A percentile compares a stretch with the other conserved stretches of the same genome.
These are phyloP conservation scores for Actinernus sp. DNA, from an alignment of 92 coral and sea anemone species.

Conservation along the genomic window DNA sequence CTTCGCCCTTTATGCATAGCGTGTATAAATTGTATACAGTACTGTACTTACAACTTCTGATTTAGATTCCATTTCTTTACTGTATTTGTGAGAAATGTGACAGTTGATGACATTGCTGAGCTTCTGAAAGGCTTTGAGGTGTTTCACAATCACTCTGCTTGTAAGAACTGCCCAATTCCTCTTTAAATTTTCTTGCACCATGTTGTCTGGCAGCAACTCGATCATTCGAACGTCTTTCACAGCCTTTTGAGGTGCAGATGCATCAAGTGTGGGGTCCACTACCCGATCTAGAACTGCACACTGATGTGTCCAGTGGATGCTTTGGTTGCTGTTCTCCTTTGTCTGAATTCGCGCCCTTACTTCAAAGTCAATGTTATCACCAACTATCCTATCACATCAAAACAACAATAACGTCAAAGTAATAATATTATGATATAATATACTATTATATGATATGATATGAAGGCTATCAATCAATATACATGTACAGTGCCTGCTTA, in stretches of 20 bases:
- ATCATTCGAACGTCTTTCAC: constrained; percentile 11
- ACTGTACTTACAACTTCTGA: constrained; percentile 27
- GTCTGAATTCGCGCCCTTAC: constrained; percentile 42
- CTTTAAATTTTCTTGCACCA: constrained; percentile 45
- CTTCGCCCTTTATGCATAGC: too few relatives aligned
- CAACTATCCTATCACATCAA: constrained; percentile 55
- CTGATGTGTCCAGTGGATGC: constrained; percentile 61
- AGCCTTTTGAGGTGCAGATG: constrained; percentile 3
- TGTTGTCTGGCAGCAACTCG: constrained; percentile 21
- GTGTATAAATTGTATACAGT: too few relatives aligned
- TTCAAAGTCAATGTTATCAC: constrained; percentile 49
- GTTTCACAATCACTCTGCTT: constrained; percentile 30
- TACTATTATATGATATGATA: too few relatives aligned
- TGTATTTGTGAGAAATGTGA: constrained; percentile 31
- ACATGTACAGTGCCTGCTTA: too few relatives aligned
- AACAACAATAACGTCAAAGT: too few relatives aligned
- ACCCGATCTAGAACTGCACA: constrained; percentile 37
- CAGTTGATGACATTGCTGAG: constrained; percentile 25
- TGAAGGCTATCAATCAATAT: too few relatives aligned
- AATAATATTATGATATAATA: too few relatives aligned
- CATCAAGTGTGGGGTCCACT: constrained; percentile 6
- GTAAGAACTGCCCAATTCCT: constrained; percentile 36
- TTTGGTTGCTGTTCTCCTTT: constrained; percentile 35
- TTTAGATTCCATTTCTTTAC: constrained; percentile 21
- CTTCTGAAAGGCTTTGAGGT: constrained; percentile 10